phyloP scores from a whole-genome alignment of 2,113 vertebrate species.

The Pachypanchax playfairii region DNA sequence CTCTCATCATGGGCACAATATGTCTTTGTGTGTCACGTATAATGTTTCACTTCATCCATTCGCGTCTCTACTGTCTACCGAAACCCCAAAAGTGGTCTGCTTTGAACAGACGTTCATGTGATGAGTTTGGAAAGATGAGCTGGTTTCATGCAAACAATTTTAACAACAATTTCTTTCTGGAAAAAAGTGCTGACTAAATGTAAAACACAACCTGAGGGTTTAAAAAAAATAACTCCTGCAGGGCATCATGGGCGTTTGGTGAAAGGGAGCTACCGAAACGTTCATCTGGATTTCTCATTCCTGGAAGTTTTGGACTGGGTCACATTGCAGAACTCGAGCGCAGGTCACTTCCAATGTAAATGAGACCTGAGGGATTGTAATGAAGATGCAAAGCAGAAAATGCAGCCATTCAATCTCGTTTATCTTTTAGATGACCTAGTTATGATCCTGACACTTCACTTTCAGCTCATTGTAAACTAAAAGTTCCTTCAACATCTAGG shows the following conservation, averaged over 20 bases:
- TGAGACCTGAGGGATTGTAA: constrained; percentile 46
- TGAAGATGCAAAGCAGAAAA: constrained; percentile 39
- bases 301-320: constrained; percentile 39
- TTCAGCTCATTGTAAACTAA: background rate
- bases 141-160: constrained; percentile 22
- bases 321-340: constrained; percentile 27
- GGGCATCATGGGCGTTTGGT: too few relatives aligned
- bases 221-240: background rate
- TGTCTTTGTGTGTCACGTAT: constrained; percentile 43
- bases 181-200: constrained; percentile 7
- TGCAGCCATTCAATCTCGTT: constrained; percentile 33
- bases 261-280: background rate
- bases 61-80: constrained; percentile 33
- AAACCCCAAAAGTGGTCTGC: constrained; percentile 34
- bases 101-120: constrained; percentile 19
- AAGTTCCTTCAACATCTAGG: background rate
- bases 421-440: constrained; percentile 13
- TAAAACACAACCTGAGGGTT: constrained; percentile 11
- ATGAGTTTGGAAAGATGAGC: constrained; percentile 38
- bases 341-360: constrained; percentile 27
- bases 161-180: constrained; percentile 1
- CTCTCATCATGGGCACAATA: constrained; percentile 21
- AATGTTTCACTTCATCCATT: constrained; percentile 54
- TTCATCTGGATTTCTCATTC: constrained; percentile 63
- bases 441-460: constrained; percentile 13